These are phyloP conservation scores for Hyles euphorbiae DNA, from an alignment of 1,140 invertebrate genomes.

Conservation along the genomic window DNA sequence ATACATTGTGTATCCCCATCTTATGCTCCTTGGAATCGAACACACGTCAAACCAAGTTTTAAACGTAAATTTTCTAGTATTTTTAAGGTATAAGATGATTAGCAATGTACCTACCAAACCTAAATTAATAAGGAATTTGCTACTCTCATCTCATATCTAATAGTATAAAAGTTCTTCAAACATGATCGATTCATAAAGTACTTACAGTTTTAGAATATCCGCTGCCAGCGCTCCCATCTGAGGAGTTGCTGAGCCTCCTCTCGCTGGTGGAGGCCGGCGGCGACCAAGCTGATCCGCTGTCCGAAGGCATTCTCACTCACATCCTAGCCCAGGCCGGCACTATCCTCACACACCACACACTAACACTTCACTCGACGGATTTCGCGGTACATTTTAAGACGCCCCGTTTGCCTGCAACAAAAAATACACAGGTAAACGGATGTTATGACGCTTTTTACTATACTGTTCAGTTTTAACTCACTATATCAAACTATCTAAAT, in stretches of 20 bases:
- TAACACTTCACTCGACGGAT: conserved; percentile 32
- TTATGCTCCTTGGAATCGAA: no score
- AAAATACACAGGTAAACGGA: conserved; percentile 7
- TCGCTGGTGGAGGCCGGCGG: conserved; percentile 63
- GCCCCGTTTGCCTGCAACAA: conserved; percentile 42
- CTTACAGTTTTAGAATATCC: conserved; percentile 73
- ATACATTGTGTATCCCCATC: no score
- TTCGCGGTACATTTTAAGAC: conserved; percentile 41
- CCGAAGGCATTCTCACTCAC: conserved; percentile 67
- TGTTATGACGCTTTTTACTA: no score
- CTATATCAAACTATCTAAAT: not conserved
- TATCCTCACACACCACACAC: conserved; percentile 34
- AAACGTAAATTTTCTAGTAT: no score
- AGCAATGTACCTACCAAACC: no score
- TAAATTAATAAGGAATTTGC: no score
- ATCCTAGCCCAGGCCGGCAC: conserved; percentile 45
- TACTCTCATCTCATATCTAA: no score
- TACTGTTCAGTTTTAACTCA: no score
- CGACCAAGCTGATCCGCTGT: conserved; percentile 63
- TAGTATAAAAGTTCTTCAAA: no score
- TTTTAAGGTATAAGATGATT: no score
- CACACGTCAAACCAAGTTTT: no score
- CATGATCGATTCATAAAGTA: not conserved
- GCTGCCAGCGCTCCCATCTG: conserved; percentile 71
- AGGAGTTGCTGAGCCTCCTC: conserved; percentile 72